These are phyloP conservation scores for Coptotermes formosanus DNA, from an alignment of 1,140 invertebrate genomes.

Conservation along the genomic window DNA sequence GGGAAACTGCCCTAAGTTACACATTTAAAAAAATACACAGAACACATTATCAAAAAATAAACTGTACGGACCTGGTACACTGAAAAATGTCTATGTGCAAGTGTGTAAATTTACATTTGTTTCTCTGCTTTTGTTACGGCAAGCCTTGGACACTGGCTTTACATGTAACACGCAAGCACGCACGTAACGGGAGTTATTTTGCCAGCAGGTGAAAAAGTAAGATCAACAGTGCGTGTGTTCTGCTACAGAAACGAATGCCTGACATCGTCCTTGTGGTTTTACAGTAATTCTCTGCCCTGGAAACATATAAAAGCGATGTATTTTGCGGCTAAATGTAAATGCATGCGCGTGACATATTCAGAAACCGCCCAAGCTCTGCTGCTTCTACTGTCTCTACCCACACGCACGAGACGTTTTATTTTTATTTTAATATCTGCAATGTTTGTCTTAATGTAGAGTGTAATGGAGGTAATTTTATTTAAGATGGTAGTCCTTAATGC, in stretches of 20 bases:
- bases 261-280: neutral
- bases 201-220: neutral
- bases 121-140: neutral
- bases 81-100: neutral
- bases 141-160: neutral
- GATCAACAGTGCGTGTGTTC: neutral
- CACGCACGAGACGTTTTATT: neutral
- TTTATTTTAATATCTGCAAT: neutral
- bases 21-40: neutral
- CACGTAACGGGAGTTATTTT: neutral
- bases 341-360: neutral
- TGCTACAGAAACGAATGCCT: neutral
- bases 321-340: neutral
- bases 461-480: neutral
- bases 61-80: neutral
- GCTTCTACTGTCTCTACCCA: neutral
- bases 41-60: neutral
- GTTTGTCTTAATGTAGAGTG: neutral
- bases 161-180: neutral
- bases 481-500: neutral
- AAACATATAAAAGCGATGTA: neutral
- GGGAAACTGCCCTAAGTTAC: slow-evolving; percentile 5
- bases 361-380: neutral
- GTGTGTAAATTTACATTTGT: neutral
- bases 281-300: neutral